Evolutionary conservation across 2,797 vertebrate genomes (phyloP).

Genomic region (Manis javanica): DNA sequence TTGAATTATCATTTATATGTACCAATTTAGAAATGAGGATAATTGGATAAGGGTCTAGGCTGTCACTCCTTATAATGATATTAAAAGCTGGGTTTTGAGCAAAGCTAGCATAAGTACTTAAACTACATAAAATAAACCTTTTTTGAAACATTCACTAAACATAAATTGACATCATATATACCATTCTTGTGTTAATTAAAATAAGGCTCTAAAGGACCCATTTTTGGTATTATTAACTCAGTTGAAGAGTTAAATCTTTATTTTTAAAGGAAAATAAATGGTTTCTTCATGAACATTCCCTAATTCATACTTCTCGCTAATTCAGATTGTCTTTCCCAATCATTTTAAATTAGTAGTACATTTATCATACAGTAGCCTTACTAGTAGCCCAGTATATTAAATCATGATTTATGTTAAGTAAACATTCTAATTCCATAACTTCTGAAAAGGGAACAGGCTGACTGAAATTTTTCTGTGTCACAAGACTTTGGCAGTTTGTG

Average conservation of each 20-base stretch:
- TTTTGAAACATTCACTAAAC: neutral
- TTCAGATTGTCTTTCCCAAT: constrained; percentile 6
- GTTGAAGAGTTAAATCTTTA: neutral
- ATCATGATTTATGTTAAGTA: neutral
- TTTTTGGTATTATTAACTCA: neutral
- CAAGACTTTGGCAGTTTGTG: neutral
- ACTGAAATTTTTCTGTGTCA: neutral
- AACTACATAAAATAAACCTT: constrained; percentile 6
- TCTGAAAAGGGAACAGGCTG: neutral
- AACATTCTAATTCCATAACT: neutral
- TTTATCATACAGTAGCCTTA: neutral
- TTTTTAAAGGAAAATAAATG: constrained; percentile 48
- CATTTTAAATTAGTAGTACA: neutral
- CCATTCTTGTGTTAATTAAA: constrained; percentile 40
- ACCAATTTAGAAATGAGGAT: neutral
- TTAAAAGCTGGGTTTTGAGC: neutral
- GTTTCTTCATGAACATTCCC: constrained; percentile 7
- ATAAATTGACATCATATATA: neutral
- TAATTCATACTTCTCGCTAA: constrained; percentile 7
- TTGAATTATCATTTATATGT: neutral
- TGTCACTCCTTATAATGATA: neutral
- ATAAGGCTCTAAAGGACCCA: neutral
- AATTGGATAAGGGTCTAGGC: neutral
- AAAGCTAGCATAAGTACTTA: neutral
- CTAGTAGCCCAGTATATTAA: neutral